Evolutionary conservation across 2,888 invertebrate genomes (phyloP), one percentile per base, ranked within the genome.

Genomic region (Synanthedon myopaeformis): DNA sequence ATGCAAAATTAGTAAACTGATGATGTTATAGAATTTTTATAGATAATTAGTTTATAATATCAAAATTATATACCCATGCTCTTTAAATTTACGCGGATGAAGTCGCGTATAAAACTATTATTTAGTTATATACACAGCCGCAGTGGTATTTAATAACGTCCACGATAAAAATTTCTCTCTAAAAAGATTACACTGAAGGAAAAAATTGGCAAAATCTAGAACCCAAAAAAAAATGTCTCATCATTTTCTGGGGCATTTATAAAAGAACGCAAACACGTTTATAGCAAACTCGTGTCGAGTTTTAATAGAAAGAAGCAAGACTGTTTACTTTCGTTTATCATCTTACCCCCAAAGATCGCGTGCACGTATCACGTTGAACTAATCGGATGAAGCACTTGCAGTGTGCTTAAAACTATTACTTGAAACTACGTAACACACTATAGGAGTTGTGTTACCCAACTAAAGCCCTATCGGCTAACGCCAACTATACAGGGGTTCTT

Each of bases 361-460:
- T 45, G n/a, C 45, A 45, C 14, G 45, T 45, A 45, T 45, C 45
- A 57, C 56, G 58, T 53, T 54, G 41, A 55, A 59, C 42, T 65
- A 76, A 74, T 74, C 70, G 70, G 72, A 74, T 74, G 72, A 74
- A 74, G 72, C 72, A 68, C 69, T 69, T 68, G 59, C 51, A 72
- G 61, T 69, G 70, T 59, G 66, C 51, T 59, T 66, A 69, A 70
- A 65, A 58, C 64, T 60, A 65, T 65, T 62, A 65, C 51, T 53
- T 51, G 45, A 28, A 53, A 41, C 49, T 53, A 49, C 49, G 48
- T 45, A 45, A 45, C 45, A 14, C 14, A n/a, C 6, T 45, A 45
- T 13, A 45, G 35, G 35, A 35, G 45, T 45, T 45, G n/a, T n/a
- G n/a, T 13, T 45, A 45, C 12, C 14, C 45, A 45, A 14, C n/a